Conservation (phyloP, 1,140 invertebrate species). For the Streblospio benedicti region DNA sequence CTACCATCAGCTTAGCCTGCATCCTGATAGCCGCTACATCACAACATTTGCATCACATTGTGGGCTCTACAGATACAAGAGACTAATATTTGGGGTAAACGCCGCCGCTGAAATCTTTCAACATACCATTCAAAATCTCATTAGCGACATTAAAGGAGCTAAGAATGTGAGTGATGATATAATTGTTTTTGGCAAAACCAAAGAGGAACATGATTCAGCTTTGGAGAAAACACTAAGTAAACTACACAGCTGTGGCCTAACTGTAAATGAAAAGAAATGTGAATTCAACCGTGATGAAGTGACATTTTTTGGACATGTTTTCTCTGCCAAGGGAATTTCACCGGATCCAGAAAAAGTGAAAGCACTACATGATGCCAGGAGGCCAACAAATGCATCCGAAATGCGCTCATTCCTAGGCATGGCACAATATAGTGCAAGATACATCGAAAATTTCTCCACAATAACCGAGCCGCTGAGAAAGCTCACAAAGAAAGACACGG, state of each 20-base stretch:
- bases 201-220: not conserved
- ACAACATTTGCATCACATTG: conserved; percentile 16
- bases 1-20: conserved; percentile 21
- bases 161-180: not conserved
- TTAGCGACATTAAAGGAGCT: not conserved
- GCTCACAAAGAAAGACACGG: not conserved
- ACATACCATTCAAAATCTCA: conserved; percentile 4
- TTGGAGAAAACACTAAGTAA: not conserved
- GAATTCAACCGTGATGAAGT: not conserved
- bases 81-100: not conserved
- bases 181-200: not conserved
- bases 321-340: conserved; percentile 38
- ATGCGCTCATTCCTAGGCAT: conserved; percentile 24
- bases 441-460: conserved; percentile 11
- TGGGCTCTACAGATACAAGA: conserved; percentile 8
- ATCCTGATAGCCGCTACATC: conserved; percentile 16
- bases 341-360: conserved; percentile 40
- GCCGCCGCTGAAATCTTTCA: conserved; percentile 14
- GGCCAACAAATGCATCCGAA: conserved; percentile 20
- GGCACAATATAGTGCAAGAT: conserved; percentile 23
- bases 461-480: not conserved
- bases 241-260: conserved; percentile 25
- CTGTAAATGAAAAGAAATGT: conserved; percentile 37
- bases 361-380: conserved; percentile 24
- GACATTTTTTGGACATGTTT: conserved; percentile 23